A percentile compares a stretch with the other conserved stretches of the same genome.
Conservation (phyloP, 2,113 vertebrate species). For the Phylloscopus whistleri region DNA sequence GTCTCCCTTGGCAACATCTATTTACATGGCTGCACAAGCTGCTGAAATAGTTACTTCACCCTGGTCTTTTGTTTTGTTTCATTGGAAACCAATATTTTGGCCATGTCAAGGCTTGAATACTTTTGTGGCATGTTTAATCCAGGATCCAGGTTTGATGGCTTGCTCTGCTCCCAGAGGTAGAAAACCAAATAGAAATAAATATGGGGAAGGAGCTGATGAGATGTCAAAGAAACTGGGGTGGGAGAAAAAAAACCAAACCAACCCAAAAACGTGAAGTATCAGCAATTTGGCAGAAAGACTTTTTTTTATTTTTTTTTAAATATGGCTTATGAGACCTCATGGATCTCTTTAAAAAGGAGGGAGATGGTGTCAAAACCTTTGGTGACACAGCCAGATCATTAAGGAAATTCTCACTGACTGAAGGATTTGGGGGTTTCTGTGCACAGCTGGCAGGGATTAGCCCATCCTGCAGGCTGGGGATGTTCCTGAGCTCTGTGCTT, state of each 20-base stretch:
- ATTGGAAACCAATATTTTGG: slow-evolving; percentile 57
- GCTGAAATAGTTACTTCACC: slow-evolving; percentile 29
- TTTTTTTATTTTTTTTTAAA: neutral
- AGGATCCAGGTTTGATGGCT: slow-evolving; percentile 25
- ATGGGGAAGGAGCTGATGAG: neutral
- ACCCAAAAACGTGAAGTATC: neutral
- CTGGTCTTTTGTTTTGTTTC: slow-evolving; percentile 56
- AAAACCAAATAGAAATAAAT: slow-evolving; percentile 30
- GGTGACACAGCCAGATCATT: neutral
- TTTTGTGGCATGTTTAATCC: slow-evolving; percentile 29
- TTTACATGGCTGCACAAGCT: slow-evolving; percentile 7
- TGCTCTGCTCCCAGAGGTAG: slow-evolving; percentile 25
- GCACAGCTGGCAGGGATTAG: neutral
- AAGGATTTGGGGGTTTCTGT: neutral
- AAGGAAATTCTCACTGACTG: neutral
- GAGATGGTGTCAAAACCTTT: neutral
- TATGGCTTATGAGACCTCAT: neutral
- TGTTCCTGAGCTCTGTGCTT: neutral
- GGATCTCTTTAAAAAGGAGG: neutral
- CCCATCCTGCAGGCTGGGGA: neutral
- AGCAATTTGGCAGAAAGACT: neutral
- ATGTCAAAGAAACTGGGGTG: neutral
- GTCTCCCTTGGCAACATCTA: slow-evolving; percentile 35
- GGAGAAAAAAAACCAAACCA: rapidly evolving
- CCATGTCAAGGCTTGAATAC: slow-evolving; percentile 15